phyloP scores from a whole-genome alignment of 2,888 invertebrate species.

The Drosophila kokeensis region DNA sequence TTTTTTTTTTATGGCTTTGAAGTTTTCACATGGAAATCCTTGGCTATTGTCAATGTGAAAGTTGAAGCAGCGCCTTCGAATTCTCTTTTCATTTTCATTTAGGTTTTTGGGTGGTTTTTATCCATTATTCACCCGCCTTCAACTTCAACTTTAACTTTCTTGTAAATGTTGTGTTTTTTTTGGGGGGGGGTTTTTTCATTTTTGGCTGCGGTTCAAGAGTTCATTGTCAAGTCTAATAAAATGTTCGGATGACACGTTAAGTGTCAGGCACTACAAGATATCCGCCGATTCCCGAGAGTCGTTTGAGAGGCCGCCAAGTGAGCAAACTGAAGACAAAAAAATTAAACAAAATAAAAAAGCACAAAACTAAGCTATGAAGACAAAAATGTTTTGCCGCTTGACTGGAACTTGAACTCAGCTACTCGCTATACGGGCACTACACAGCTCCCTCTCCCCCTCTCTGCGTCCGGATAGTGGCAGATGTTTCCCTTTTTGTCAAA shows the following conservation, averaged over 20 bases:
- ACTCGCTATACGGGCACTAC: background rate
- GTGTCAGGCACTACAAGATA: slow-evolving; percentile 73
- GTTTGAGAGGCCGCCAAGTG: slow-evolving; percentile 48
- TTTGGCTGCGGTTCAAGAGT: slow-evolving; percentile 67
- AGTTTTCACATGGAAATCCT: slow-evolving; percentile 28
- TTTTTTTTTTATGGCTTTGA: background rate
- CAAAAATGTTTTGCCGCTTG: slow-evolving; percentile 53
- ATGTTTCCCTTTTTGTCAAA: slow-evolving; percentile 75
- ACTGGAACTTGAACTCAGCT: slow-evolving; percentile 54
- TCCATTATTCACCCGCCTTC: slow-evolving; percentile 31
- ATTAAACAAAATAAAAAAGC: background rate
- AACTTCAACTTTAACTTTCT: slow-evolving; percentile 33
- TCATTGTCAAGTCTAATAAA: slow-evolving; percentile 81
- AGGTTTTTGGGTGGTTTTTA: slow-evolving; percentile 19
- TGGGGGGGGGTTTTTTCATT: background rate
- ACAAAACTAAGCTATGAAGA: slow-evolving; percentile 30
- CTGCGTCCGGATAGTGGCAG: slow-evolving; percentile 30
- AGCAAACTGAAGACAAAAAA: slow-evolving; percentile 16
- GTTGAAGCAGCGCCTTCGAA: slow-evolving; percentile 30
- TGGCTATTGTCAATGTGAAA: slow-evolving; percentile 62
- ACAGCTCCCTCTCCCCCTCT: background rate
- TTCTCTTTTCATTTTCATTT: slow-evolving; percentile 25
- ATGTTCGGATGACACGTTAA: slow-evolving; percentile 81
- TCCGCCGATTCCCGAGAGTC: slow-evolving; percentile 38
- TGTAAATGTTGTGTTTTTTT: slow-evolving; percentile 31